These are phyloP conservation scores for Drosophila persimilis DNA, from an alignment of 1,140 invertebrate species.

Conservation along the genomic window DNA sequence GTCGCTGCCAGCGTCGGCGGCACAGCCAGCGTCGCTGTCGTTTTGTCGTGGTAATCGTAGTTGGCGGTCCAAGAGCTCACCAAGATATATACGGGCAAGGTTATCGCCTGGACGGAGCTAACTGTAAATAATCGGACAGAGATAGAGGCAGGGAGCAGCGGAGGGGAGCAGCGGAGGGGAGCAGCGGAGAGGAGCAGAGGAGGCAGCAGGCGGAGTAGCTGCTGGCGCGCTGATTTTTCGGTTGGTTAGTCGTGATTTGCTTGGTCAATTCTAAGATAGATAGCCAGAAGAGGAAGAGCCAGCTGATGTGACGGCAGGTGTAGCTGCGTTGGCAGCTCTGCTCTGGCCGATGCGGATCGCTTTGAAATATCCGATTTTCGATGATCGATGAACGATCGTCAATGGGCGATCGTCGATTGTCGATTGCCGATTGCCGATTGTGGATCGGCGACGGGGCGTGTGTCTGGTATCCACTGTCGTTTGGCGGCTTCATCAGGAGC, in stretches of 20 bases:
- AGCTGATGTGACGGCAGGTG: not conserved
- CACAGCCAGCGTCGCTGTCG: slow-evolving; percentile 14
- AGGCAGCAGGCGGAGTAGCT: no score
- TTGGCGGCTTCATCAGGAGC: slow-evolving; percentile 14
- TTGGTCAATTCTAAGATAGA: slow-evolving; percentile 16
- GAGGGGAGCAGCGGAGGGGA: not conserved
- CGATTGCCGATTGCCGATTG: not conserved
- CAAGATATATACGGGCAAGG: slow-evolving; percentile 61
- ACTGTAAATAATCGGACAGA: slow-evolving; percentile 63
- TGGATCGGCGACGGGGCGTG: slow-evolving; percentile 21
- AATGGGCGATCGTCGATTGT: not conserved
- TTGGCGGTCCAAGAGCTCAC: slow-evolving; percentile 55
- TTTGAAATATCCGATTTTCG: slow-evolving; percentile 13
- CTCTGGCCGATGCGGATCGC: not conserved
- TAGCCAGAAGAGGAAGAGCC: not conserved
- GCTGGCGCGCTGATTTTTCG: slow-evolving; percentile 18
- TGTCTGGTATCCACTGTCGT: not conserved
- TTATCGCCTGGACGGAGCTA: slow-evolving; percentile 63
- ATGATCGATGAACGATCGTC: not conserved
- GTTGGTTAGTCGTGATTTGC: slow-evolving; percentile 6
- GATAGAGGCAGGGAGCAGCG: slow-evolving; percentile 27
- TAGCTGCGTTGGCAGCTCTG: not conserved
- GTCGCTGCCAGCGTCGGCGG: slow-evolving; percentile 25
- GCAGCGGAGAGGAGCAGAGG: no score
- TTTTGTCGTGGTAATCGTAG: slow-evolving; percentile 44